Base-by-base conservation (phyloP, 2,888 invertebrate species). In the Thera britannica region DNA sequence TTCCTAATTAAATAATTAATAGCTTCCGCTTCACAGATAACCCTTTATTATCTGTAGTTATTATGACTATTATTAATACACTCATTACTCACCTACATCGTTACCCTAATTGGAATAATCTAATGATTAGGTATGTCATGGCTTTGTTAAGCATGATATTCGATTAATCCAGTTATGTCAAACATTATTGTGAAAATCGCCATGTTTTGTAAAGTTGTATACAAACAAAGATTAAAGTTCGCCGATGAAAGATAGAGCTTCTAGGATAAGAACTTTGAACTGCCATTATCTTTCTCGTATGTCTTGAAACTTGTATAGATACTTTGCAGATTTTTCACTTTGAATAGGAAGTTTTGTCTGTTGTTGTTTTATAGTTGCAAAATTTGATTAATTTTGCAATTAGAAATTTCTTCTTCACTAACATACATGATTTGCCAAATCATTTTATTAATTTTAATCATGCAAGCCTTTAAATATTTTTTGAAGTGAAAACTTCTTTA, bases 241-340 rank as follows among this genome's bases (percentile, higher is more conserved):
- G 3, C 38, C 5, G 11, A n/a, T 11, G 9, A 48, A 48, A 48
- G 51, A 35, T 52, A 8, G 12, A 23, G 51, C 52, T 58, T 9
- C 2, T 52, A 46, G 58, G 58, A 62, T 62, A 66, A 57, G 62
- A 58, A 67, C 23, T 59, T 23, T 23, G 23, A 23, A 23, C 23
- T 61, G 44, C 51, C 58, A 41, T 65, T 51, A 56, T 58, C 52
- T 58, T 55, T 58, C 54, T 62, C 58, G 8, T 61, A 61, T 62
- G 61, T 68, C 61, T 11, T 63, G 58, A 68, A 71, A 69, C 69
- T 70, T 72, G 72, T 52, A 68, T 58, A 67, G 67, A 67, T 70
- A 70, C 59, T 64, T 38, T 3, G 67, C 62, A 65, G 67, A 70
- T 70, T 73, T 68, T 68, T 67, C 63, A 67, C 65, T 38, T 38